These are phyloP conservation scores for Noctua pronuba DNA, from an alignment of 2,888 invertebrate genomes.

Conservation along the genomic window DNA sequence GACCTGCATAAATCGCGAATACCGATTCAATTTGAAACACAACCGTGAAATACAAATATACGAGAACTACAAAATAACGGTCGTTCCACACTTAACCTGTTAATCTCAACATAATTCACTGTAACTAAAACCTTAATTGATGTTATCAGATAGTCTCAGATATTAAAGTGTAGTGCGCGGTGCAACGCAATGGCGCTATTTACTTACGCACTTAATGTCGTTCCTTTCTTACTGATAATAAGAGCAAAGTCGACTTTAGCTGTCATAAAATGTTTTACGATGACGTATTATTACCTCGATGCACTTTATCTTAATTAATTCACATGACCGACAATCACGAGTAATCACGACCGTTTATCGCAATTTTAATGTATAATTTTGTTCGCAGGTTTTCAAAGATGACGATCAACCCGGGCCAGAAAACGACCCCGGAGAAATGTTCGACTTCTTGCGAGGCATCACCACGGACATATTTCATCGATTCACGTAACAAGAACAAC, in stretches of 20 bases:
- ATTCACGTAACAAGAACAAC: slow-evolving; percentile 75
- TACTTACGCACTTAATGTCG: slow-evolving; percentile 43
- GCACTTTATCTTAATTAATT: slow-evolving; percentile 32
- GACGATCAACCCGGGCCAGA: slow-evolving; percentile 72
- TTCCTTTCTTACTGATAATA: slow-evolving; percentile 48
- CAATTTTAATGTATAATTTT: slow-evolving; percentile 41
- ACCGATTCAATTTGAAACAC: slow-evolving; percentile 77
- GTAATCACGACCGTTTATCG: slow-evolving; percentile 1
- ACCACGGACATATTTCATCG: slow-evolving; percentile 85
- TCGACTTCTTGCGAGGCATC: slow-evolving; percentile 84
- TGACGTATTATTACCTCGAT: slow-evolving; percentile 7
- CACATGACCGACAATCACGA: neutral
- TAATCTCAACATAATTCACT: slow-evolving; percentile 69
- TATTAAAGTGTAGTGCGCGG: slow-evolving; percentile 53
- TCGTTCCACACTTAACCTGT: slow-evolving; percentile 74
- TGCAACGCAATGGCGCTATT: slow-evolving; percentile 52
- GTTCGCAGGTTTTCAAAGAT: slow-evolving; percentile 74
- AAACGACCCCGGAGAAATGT: slow-evolving; percentile 80
- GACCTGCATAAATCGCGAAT: slow-evolving; percentile 73
- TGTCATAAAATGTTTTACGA: too few relatives aligned
- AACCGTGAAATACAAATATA: slow-evolving; percentile 77
- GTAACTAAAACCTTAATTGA: slow-evolving; percentile 72
- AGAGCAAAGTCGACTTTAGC: slow-evolving; percentile 18
- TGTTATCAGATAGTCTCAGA: slow-evolving; percentile 67
- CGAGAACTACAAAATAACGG: slow-evolving; percentile 79